Evolutionary conservation across 2,113 vertebrate species (phyloP).

Genomic region (Notiomystis cincta): DNA sequence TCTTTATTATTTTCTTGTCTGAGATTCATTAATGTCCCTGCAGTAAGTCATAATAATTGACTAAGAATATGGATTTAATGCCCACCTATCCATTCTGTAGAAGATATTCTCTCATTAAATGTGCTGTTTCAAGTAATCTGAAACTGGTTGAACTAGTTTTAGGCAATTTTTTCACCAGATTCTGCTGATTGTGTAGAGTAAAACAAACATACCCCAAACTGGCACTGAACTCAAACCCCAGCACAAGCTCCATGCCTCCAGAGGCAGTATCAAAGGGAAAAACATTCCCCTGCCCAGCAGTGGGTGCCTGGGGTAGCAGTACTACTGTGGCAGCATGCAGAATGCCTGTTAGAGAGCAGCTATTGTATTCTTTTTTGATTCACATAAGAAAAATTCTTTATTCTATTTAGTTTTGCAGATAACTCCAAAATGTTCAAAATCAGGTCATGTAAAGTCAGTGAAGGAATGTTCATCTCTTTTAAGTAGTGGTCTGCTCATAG

Average conservation of each 20-base stretch:
- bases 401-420: background rate
- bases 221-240: background rate
- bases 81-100: background rate
- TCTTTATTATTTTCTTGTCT: background rate
- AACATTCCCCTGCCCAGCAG: background rate
- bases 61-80: background rate
- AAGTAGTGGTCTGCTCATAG: background rate
- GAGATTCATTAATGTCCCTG: background rate
- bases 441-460: background rate
- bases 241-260: background rate
- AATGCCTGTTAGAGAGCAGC: background rate
- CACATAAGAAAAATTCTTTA: background rate
- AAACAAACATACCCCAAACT: background rate
- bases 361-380: background rate
- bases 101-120: background rate
- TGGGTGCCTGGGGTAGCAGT: background rate
- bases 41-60: background rate
- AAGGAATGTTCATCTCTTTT: background rate
- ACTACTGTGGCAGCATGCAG: background rate
- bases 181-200: background rate
- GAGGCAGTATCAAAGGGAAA: background rate
- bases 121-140: background rate
- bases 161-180: background rate
- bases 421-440: background rate
- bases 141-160: constrained; percentile 11